Evolutionary conservation across 2,113 vertebrate genomes (phyloP), one percentile per base, ranked within the genome.

Genomic region (Syngnathus floridae): DNA sequence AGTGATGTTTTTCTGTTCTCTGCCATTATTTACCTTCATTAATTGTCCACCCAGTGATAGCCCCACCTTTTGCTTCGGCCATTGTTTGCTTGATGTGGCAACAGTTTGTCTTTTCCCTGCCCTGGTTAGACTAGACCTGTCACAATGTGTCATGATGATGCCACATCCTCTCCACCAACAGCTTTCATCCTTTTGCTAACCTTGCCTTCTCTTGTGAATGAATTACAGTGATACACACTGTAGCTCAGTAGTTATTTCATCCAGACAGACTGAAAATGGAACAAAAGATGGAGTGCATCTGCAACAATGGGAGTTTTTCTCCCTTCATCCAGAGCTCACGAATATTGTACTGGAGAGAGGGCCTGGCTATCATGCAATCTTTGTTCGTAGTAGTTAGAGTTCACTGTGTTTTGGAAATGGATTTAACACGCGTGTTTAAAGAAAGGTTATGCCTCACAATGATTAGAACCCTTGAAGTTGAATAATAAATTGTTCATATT

Each of bases 121-220:
- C 60, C 1, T 4, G 13, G 1, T 55, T 38, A 19, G 46, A 62
- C 64, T 45, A n/a, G n/a, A 64, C 60, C 40, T 43, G 46, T 51
- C 66, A 82, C 83, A 90, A 87, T 90, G 74, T 87, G 75, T 68
- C 85, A 71, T 55, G 38, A 62, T 61, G 73, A 66, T 86, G 87
- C 73, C 66, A 87, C 67, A 72, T 79, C 72, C 68, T 65, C 45
- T 49, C 22, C 13, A 14, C 21, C 26, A 22, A 54, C 51, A 54
- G 3, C 10, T 54, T 54, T 6, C 9, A 22, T 26, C 4, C 9
- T 5, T 54, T 51, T 51, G 7, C 17, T 51, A 51, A 51, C 51
- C 11, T 6, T 56, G 52, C 14, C 7, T 31, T 56, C 26, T 35
- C 9, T 54, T 22, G 11, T 26, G 4, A 54, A 54, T 54, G 21